Conservation (phyloP, 2,797 vertebrate genomes). For the Hipposideros larvatus region DNA sequence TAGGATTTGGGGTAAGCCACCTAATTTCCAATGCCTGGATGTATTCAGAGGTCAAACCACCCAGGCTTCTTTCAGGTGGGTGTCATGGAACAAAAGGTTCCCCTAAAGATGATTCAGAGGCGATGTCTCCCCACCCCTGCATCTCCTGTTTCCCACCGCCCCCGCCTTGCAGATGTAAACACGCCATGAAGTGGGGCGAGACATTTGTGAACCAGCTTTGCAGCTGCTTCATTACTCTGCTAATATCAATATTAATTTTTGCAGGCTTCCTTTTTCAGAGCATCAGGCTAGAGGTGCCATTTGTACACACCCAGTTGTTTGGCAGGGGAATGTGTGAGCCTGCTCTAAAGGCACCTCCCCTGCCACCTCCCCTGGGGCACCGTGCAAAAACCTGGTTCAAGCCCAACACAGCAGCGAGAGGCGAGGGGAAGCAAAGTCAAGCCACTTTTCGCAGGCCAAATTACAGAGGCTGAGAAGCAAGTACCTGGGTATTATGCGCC, state of each 20-base stretch:
- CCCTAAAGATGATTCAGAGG: not conserved
- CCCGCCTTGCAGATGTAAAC: conserved; percentile 65
- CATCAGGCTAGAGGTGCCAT: conserved; percentile 62
- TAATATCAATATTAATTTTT: conserved; percentile 82
- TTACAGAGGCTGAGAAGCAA: conserved; percentile 73
- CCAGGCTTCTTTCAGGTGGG: not conserved
- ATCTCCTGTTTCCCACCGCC: not conserved
- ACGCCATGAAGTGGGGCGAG: conserved; percentile 44
- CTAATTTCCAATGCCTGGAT: not conserved
- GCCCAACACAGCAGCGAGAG: conserved; percentile 60
- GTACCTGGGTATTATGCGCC: conserved; percentile 66
- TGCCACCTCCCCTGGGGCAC: conserved; percentile 62
- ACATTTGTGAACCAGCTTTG: conserved; percentile 71
- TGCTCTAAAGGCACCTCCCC: conserved; percentile 39
- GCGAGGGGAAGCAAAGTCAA: conserved; percentile 45
- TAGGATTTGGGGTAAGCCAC: not conserved
- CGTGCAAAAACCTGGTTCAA: conserved; percentile 52
- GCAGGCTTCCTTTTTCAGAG: conserved; percentile 79
- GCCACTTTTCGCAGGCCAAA: conserved; percentile 43
- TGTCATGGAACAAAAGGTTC: not conserved
- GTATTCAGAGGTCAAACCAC: not conserved
- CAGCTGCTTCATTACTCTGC: conserved; percentile 69
- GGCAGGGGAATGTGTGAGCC: conserved; percentile 70
- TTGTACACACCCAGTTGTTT: conserved; percentile 72
- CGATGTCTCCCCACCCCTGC: not conserved